Percentiles rank a stretch among this genome's conserved stretches.
phyloP scores from a whole-genome alignment of 1,140 invertebrate genomes.

The Drosophila repletoides region DNA sequence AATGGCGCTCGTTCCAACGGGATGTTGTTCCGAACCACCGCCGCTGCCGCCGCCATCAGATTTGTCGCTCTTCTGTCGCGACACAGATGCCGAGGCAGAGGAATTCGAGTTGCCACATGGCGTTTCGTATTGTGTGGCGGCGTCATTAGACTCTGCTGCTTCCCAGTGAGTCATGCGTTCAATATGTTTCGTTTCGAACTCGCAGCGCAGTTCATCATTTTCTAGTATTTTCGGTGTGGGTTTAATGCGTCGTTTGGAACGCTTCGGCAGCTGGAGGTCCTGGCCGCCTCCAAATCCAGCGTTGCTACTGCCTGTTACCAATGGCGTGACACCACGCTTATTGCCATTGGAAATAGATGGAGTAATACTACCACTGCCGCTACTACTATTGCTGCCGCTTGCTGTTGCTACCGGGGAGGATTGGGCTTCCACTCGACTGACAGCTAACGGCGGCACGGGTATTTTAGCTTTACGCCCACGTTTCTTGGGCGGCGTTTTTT shows the following conservation, averaged over 20 bases:
- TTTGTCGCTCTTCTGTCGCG: conserved; percentile 68
- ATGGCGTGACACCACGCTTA: conserved; percentile 25
- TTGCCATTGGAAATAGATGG: conserved; percentile 60
- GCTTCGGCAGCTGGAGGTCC: conserved; percentile 73
- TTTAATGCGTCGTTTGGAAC: conserved; percentile 84
- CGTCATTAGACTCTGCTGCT: conserved; percentile 8
- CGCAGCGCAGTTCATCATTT: conserved; percentile 84
- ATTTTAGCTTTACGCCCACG: conserved; percentile 77
- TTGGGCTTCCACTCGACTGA: too few relatives aligned
- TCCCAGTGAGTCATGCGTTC: conserved; percentile 81
- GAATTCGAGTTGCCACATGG: conserved; percentile 41
- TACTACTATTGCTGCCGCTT: conserved; percentile 3
- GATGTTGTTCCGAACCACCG: conserved; percentile 37
- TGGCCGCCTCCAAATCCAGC: conserved; percentile 5
- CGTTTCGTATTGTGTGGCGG: conserved; percentile 40
- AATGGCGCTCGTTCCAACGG: conserved; percentile 50
- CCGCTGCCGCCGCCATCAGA: conserved; percentile 54
- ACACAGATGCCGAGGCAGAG: conserved; percentile 43
- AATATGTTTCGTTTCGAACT: conserved; percentile 84
- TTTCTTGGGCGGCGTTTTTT: conserved; percentile 80
- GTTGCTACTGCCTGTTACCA: neutral
- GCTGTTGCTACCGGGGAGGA: neutral
- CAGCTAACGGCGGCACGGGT: conserved; percentile 1
- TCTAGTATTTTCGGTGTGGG: conserved; percentile 84
- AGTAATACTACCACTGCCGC: neutral